Conservation (phyloP, 2,888 invertebrate species). For the Pollenia griseotomentosa region DNA sequence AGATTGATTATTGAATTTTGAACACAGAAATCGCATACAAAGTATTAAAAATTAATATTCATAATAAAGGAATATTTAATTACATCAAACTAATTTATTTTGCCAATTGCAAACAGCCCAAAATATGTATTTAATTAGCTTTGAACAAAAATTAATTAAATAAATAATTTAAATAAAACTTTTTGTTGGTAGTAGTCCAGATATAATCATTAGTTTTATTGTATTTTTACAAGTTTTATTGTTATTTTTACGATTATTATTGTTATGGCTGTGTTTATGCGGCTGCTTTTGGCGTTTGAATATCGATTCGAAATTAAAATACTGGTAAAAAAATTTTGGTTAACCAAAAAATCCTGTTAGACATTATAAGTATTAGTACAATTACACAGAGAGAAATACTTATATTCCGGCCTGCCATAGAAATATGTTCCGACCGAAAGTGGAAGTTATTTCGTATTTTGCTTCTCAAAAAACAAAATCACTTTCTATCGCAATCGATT, state of each 20-base stretch:
- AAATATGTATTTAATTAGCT: slow-evolving; percentile 16
- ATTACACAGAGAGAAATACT: background rate
- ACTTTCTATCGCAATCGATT: too few relatives aligned
- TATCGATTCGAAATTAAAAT: slow-evolving; percentile 7
- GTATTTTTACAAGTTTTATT: background rate
- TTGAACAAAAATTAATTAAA: slow-evolving; percentile 25
- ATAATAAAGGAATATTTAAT: background rate
- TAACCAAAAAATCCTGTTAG: too few relatives aligned
- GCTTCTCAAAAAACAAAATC: too few relatives aligned
- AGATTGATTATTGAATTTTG: slow-evolving; percentile 8
- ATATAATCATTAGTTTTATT: slow-evolving; percentile 39
- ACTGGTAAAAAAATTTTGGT: background rate
- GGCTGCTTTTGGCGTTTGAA: background rate
- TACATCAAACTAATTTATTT: slow-evolving; percentile 25
- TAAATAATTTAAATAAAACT: slow-evolving; percentile 27
- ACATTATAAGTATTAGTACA: background rate
- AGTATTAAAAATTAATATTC: slow-evolving; percentile 36
- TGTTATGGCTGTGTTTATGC: background rate
- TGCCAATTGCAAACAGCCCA: background rate
- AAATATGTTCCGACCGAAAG: too few relatives aligned
- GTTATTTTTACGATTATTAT: slow-evolving; percentile 11
- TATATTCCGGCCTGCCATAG: background rate
- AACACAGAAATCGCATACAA: background rate
- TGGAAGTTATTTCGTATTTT: too few relatives aligned
- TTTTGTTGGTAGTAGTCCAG: slow-evolving; percentile 31